phyloP scores from a whole-genome alignment of 2,797 vertebrate species.

The Karalla daura region DNA sequence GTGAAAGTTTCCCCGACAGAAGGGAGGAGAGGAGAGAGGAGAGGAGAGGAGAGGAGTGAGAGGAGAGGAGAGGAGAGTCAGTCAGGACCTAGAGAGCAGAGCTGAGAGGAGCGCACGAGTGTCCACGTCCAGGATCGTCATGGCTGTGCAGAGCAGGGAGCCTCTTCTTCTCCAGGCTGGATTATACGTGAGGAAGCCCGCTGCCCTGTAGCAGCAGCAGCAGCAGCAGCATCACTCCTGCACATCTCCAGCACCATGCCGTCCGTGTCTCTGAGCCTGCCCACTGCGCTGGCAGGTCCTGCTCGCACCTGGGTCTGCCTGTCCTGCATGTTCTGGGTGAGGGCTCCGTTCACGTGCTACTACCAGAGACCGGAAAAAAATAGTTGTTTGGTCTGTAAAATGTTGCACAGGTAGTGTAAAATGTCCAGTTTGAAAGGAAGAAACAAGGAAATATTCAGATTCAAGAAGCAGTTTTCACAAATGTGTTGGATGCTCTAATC shows the following conservation, averaged over 20 bases:
- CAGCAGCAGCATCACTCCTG: constrained; percentile 54
- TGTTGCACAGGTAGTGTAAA: no score
- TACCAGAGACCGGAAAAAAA: no score
- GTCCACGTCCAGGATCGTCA: constrained; percentile 63
- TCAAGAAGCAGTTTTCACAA: no score
- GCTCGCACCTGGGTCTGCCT: constrained; percentile 93
- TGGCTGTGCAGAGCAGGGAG: constrained; percentile 68
- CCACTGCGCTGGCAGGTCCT: constrained; percentile 82
- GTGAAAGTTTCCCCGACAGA: constrained; percentile 80
- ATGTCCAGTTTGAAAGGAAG: no score
- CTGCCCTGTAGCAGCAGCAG: constrained; percentile 55
- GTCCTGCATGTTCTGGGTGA: constrained; percentile 98
- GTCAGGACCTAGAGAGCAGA: background rate
- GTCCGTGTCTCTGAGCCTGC: constrained; percentile 83
- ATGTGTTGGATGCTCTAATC: no score
- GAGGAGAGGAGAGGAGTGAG: constrained; percentile 64
- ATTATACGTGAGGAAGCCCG: constrained; percentile 58
- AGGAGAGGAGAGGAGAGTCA: constrained; percentile 34
- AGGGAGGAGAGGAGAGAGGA: constrained; percentile 59
- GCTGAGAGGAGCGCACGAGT: constrained; percentile 32
- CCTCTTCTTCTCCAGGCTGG: constrained; percentile 56
- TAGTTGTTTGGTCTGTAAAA: no score
- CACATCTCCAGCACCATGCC: constrained; percentile 80
- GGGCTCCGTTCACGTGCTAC: no score
- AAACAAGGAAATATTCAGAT: no score